Base-by-base conservation (phyloP, 2,113 vertebrate genomes). In the Phrynocephalus versicolor region DNA sequence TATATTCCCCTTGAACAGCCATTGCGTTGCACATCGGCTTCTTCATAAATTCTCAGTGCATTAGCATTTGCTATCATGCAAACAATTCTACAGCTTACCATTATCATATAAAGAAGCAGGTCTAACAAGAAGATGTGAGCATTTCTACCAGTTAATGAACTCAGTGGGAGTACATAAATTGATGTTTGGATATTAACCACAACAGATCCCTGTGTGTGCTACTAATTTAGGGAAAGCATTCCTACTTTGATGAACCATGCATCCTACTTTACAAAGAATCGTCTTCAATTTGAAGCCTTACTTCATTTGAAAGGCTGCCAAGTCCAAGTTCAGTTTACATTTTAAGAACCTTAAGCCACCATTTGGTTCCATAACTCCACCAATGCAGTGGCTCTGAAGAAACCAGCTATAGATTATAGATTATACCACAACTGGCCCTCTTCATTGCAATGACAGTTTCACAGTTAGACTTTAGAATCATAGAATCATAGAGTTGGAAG, bases 11-110 rank as follows among this genome's bases (percentile, higher is more conserved):
- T 73, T 71, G 76, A 89, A 91, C 91, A 91, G 60, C 35, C 1
- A 88, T 88, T 91, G 0, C 2, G 1, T 90, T 91, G 89, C 84
- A 87, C 82, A 92, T 90, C 84, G 72, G 84, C 85, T 91, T 75
- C 77, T 69, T 33, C 80, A 64, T 70, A 82, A 51, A 27, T 91
- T 87, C 77, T 87, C 86, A 51, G 37, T 62, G 86, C 87, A 82
- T 79, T 90, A 71, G 88, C 64, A 58, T 67, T 74, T 80, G 64
- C 55, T 79, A 74, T 27, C 33, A 84, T 37, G 27, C 80, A 79
- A 80, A 41, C 41, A 37, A 79, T 45, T 23, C 45, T 88, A 67
- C 5, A 75, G 35, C 60, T 74, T 64, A 73, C 30, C 23, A 45
- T 55, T 88, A 86, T 78, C 0, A 0, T 85, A 70, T 73, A 58